Base-by-base conservation (phyloP, 2,888 invertebrate species). In the Macrosoma leucophasiata region DNA sequence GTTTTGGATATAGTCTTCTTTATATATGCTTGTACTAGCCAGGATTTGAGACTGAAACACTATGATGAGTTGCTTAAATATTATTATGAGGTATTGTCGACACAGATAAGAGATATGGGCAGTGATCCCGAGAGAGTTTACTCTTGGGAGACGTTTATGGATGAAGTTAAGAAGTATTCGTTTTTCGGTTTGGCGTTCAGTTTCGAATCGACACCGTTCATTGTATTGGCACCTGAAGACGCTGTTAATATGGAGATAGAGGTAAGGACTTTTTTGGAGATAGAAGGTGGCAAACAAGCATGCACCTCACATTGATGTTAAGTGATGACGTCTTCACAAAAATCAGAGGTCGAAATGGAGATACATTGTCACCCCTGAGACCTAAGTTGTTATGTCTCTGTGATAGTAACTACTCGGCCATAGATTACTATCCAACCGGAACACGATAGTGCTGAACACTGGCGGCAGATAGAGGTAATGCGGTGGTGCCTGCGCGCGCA, bases 131-230 rank as follows among this genome's bases (percentile, higher is more conserved):
- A 56, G 0, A 59, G 81, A 29, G 43, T 91, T 0, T 88, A 89
- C 45, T 66, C 86, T 0, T 72, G 78, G 65, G 62, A 82, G 0
- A 53, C 63, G 14, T 86, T 88, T 44, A 66, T 79, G 67, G 67
- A 67, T 3, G 89, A 89, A 56, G 57, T 89, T 0, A 84, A 86
- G 51, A 79, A 84, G 30, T 81, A 87, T 55, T 87, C 85, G 2
- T 71, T 70, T 33, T 86, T 87, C 45, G 90, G 88, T 1, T 46
- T 89, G 15, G 85, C 75, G 3, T 89, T 90, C 55, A 78, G 87
- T 26, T 78, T 89, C 42, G 90, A 90, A 54, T 86, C 88, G 0
- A 70, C 87, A 5, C 86, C 87, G 2, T 82, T 89, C 42, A 84
- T 86, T 2, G 56, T 88, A 33, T 50, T 89, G 39, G 84, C 84